phyloP scores from a whole-genome alignment of 92 coral and sea anemone genomes.

The Phenganax marumi region DNA sequence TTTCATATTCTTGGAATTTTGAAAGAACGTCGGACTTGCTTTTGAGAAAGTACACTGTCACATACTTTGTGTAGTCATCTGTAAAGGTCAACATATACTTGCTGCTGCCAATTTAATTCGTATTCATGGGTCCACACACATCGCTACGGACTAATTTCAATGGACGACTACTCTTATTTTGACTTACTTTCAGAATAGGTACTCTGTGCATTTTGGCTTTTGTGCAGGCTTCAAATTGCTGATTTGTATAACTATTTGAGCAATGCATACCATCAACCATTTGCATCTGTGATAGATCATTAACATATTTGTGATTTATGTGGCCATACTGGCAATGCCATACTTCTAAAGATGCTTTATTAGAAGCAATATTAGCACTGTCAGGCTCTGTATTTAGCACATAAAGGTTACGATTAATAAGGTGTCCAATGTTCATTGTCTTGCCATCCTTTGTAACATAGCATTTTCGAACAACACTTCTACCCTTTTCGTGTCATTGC shows the following conservation, averaged over 20 bases:
- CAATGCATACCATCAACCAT: slow-evolving; percentile 57
- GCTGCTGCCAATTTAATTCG: slow-evolving; percentile 61
- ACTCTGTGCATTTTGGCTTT: slow-evolving; percentile 38
- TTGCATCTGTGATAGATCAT: slow-evolving; percentile 48
- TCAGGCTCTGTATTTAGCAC: slow-evolving; percentile 35
- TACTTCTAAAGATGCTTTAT: slow-evolving; percentile 50
- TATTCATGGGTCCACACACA: slow-evolving; percentile 56
- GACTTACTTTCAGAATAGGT: slow-evolving; percentile 35
- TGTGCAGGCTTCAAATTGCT: slow-evolving; percentile 40
- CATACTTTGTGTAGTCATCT: slow-evolving; percentile 63
- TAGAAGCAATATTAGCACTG: slow-evolving; percentile 38
- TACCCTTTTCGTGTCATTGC: no score
- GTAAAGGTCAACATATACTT: slow-evolving; percentile 65
- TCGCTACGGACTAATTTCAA: slow-evolving; percentile 56
- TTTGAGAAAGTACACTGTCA: slow-evolving; percentile 62
- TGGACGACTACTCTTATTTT: slow-evolving; percentile 63
- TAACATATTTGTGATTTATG: slow-evolving; percentile 53
- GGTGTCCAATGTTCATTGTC: slow-evolving; percentile 25
- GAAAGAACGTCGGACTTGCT: slow-evolving; percentile 59
- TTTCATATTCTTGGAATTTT: slow-evolving; percentile 63
- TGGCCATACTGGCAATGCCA: slow-evolving; percentile 65
- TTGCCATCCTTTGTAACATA: slow-evolving; percentile 28
- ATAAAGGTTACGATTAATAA: slow-evolving; percentile 34
- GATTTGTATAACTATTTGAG: background rate
- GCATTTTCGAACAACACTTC: background rate